Conservation (phyloP, 2,113 vertebrate species). For the Eptatretus burgeri region DNA sequence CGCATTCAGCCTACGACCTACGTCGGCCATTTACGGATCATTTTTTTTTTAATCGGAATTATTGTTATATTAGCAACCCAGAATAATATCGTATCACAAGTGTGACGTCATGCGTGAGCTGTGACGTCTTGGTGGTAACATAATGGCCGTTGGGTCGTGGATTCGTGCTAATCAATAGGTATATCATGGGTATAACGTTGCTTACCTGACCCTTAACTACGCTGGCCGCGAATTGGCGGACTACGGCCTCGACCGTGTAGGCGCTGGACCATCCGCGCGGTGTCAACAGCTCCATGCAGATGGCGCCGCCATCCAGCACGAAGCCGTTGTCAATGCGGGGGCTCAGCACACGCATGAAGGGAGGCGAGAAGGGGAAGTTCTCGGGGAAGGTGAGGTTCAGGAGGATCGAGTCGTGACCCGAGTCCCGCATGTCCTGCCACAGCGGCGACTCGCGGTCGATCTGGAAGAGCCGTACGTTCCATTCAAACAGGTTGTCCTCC, state of each 20-base stretch:
- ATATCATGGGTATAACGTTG: no score
- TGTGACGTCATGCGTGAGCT: no score
- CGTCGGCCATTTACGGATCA: no score
- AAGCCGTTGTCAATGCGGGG: slow-evolving; percentile 5
- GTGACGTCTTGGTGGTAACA: no score
- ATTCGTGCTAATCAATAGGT: no score
- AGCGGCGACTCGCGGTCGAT: not conserved
- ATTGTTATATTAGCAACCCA: no score
- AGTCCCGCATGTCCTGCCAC: slow-evolving; percentile 2
- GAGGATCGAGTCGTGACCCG: not conserved
- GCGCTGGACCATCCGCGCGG: not conserved
- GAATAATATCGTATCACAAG: no score
- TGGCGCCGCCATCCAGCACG: not conserved
- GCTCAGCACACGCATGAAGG: slow-evolving; percentile 1
- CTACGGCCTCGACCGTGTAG: slow-evolving; percentile 1
- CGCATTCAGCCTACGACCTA: no score
- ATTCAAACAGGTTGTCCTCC: not conserved
- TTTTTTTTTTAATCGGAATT: no score
- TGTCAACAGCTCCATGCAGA: slow-evolving; percentile 3
- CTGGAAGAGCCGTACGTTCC: not conserved
- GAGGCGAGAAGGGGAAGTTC: slow-evolving; percentile 3
- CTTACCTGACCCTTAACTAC: slow-evolving; percentile 2
- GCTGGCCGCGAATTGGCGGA: not conserved
- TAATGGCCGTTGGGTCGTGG: no score
- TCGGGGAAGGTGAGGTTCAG: slow-evolving; percentile 4